These are phyloP conservation scores for Trissonchulus latispiculum DNA, from an alignment of 2,888 invertebrate species.

Conservation along the genomic window DNA sequence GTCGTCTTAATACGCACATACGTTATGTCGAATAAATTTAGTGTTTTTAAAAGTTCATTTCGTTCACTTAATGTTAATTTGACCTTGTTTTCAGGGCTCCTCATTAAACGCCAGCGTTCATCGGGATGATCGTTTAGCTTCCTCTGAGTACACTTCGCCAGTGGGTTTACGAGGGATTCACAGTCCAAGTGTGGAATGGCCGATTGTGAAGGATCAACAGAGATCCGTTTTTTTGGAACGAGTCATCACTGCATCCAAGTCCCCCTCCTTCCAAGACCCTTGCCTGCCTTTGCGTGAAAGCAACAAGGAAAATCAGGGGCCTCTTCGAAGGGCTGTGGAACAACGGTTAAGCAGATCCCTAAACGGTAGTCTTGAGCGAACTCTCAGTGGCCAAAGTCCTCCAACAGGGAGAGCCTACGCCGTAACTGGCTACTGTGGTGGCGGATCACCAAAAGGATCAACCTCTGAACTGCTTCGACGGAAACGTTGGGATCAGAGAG, in stretches of 20 bases:
- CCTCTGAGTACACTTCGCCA: too few relatives aligned
- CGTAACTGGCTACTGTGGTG: background rate
- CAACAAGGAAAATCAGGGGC: background rate
- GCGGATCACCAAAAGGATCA: too few relatives aligned
- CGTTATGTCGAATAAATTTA: too few relatives aligned
- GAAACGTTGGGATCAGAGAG: too few relatives aligned
- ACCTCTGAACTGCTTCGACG: too few relatives aligned
- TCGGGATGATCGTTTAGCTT: too few relatives aligned
- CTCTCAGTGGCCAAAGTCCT: background rate
- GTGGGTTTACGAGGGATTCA: too few relatives aligned
- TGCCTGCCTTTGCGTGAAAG: background rate
- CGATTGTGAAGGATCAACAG: slow-evolving; percentile 5
- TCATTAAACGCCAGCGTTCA: too few relatives aligned
- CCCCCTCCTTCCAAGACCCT: background rate
- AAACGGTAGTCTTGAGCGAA: slow-evolving; percentile 6
- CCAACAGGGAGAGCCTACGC: background rate
- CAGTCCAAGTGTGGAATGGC: slow-evolving; percentile 17
- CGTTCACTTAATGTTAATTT: too few relatives aligned
- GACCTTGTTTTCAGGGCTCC: too few relatives aligned
- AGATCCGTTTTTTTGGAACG: slow-evolving; percentile 13
- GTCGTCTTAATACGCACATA: too few relatives aligned
- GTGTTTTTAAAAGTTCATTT: too few relatives aligned
- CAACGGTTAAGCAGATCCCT: background rate
- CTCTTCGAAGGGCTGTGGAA: background rate
- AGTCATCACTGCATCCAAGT: background rate